Evolutionary conservation across 2,888 invertebrate species (phyloP), one percentile per base, ranked within the genome.

Genomic region (Dasysyrphus tricinctus): DNA sequence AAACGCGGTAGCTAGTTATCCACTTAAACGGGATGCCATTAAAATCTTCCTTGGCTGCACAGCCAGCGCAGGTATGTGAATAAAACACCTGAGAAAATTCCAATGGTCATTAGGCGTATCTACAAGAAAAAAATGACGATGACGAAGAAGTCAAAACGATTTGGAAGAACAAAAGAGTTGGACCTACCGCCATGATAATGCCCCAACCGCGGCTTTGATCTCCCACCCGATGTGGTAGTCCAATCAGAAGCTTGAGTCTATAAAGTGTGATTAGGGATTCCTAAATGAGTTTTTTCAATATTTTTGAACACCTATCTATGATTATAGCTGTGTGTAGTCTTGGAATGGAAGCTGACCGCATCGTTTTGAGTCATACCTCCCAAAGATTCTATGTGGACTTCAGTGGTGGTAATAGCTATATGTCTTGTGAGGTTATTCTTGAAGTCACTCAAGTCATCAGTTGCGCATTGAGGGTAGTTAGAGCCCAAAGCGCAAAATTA

Each of bases 1-100:
- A 65, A 72, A 73, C 72, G 76, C 84, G 80, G 84, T 84, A 81
- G 85, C 85, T 85, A 85, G 85, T 85, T 85, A 85, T 69, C 85
- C 81, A 85, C 85, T 85, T 85, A 85, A 77, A 73, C 54, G 80
- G 16, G 70, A 59, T 72, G 70, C 75, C 75, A 80, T 80, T 77
- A 85, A 77, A 85, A 73, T 75, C 51, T 54, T 47, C 63, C 34
- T 44, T 39, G 16, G 9, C 24, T 14, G 14, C 7, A 14, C 8
- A 7, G 9, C 44, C 8, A 7, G 9, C 44, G 12, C 19, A 57
- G 83, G 72, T 76, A 80, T 54, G 72, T 67, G 32, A 56, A 37
- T 29, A 12, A 76, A 57, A 70, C 80, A 84, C 81, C 84, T 76
- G 80, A 81, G 80, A 81, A 76, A 76, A 81, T 85, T 85, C 85